phyloP scores from a whole-genome alignment of 2,797 vertebrate species.

The Phataginus tricuspis region DNA sequence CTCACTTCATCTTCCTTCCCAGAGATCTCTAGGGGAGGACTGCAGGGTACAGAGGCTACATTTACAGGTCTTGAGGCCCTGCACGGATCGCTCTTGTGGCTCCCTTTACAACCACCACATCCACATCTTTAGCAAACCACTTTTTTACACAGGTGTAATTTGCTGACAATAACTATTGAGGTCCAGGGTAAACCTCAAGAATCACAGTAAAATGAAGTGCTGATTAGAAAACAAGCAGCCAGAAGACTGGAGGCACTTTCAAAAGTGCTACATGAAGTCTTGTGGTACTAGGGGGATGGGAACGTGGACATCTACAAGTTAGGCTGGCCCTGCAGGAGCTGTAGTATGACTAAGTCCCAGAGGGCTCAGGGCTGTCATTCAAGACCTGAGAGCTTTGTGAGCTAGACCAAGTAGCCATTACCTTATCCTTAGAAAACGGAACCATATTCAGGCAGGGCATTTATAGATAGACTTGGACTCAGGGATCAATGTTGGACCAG shows the following conservation, averaged over 20 bases:
- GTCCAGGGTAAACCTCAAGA: neutral
- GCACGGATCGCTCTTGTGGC: neutral
- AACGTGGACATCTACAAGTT: neutral
- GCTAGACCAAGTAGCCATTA: neutral
- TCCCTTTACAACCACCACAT: neutral
- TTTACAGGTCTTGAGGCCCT: neutral
- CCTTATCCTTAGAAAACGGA: neutral
- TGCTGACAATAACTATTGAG: constrained; percentile 43
- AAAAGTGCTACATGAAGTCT: neutral
- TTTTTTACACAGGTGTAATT: constrained; percentile 21
- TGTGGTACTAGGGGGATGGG: neutral
- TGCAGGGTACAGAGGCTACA: too few species aligned
- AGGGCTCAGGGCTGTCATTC: neutral
- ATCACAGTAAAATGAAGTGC: neutral
- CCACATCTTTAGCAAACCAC: neutral
- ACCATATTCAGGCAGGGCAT: neutral
- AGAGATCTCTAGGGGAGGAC: neutral
- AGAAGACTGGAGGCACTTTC: neutral
- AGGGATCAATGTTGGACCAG: neutral
- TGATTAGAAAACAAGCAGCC: neutral
- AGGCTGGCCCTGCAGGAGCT: neutral
- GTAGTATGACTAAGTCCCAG: neutral
- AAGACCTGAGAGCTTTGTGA: neutral
- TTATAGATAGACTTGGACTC: neutral
- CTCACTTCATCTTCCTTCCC: neutral